Conservation (phyloP, 2,888 invertebrate genomes). For the Hololepta plana region DNA sequence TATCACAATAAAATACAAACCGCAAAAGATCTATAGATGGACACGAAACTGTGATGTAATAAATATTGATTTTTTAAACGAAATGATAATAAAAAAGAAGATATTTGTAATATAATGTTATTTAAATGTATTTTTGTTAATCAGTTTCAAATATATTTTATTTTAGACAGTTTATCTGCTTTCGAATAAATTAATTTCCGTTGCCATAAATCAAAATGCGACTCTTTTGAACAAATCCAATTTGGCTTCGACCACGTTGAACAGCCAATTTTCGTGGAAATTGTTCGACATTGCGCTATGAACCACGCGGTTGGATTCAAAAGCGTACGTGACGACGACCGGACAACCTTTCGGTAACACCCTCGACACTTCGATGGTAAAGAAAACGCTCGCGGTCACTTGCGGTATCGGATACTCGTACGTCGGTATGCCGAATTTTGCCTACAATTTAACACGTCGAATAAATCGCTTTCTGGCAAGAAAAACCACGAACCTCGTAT, state of each 20-base stretch:
- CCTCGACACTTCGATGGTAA: conserved; percentile 22
- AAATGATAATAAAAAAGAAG: too few relatives aligned
- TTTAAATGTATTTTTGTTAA: too few relatives aligned
- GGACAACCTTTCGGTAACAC: conserved; percentile 15
- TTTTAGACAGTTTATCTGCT: too few relatives aligned
- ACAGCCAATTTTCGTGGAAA: conserved; percentile 24
- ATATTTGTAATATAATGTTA: too few relatives aligned
- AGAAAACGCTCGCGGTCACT: conserved; percentile 27
- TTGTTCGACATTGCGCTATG: conserved; percentile 17
- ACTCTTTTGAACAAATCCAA: conserved; percentile 16
- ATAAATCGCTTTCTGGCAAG: neutral
- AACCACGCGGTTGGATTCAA: conserved; percentile 21
- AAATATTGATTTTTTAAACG: too few relatives aligned
- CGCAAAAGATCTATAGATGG: too few relatives aligned
- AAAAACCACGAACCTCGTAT: conserved; percentile 12
- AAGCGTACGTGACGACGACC: conserved; percentile 17
- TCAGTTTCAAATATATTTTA: too few relatives aligned
- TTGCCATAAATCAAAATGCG: conserved; percentile 11
- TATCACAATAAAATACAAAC: too few relatives aligned
- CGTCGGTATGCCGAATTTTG: conserved; percentile 27
- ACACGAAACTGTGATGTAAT: too few relatives aligned
- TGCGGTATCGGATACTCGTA: conserved; percentile 26
- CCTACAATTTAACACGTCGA: conserved; percentile 15
- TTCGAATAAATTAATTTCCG: neutral
- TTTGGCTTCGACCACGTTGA: conserved; percentile 24